Base-by-base conservation (phyloP, 2,888 invertebrate genomes). In the Caenorhabditis sulstoni region DNA sequence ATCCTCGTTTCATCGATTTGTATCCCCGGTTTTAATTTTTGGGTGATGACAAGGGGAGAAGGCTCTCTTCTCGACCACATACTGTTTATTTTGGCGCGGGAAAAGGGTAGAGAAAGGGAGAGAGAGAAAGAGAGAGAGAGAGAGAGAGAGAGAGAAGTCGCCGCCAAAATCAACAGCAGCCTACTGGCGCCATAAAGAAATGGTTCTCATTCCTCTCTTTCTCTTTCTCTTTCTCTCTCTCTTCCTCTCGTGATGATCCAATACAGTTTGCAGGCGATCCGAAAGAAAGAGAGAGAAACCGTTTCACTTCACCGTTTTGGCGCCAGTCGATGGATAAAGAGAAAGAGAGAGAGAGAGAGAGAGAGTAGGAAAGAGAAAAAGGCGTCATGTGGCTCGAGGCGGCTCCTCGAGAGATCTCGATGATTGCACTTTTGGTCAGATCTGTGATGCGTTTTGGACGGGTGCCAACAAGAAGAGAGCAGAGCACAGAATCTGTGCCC, bases 91-190 rank as follows among this genome's bases (percentile, higher is more conserved):
- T 65, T 65, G 65, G 53, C 65, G 65, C 35, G 64, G 53, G n/a
- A n/a, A n/a, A n/a, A n/a, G n/a, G n/a, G n/a, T n/a, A n/a, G n/a
- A n/a, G n/a, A 29, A 29, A 5, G 29, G 29, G 29, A 29, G 7
- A 44, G 44, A 11, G n/a, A 44, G 44, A 44, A 11, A 44, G 44
- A 44, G n/a, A n/a, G 29, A 52, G 14, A 47, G 47, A 47, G 47
- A 16, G 47, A n/a, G n/a, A n/a, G n/a, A n/a, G n/a, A n/a, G 12
- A 7, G 29, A 16, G 12, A 70, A 61, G 59, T 70, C 70, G 62
- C 71, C 71, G 71, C 71, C 71, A 71, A 71, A 71, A 71, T 71
- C 71, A 71, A 71, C 71, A 71, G 53, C 55, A 9, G n/a, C 55
- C 45, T 37, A 66, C 55, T 45, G 71, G 71, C 71, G 71, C 71